These are phyloP conservation scores for Acipenser ruthenus DNA, from an alignment of 2,797 vertebrate species.

Conservation along the genomic window DNA sequence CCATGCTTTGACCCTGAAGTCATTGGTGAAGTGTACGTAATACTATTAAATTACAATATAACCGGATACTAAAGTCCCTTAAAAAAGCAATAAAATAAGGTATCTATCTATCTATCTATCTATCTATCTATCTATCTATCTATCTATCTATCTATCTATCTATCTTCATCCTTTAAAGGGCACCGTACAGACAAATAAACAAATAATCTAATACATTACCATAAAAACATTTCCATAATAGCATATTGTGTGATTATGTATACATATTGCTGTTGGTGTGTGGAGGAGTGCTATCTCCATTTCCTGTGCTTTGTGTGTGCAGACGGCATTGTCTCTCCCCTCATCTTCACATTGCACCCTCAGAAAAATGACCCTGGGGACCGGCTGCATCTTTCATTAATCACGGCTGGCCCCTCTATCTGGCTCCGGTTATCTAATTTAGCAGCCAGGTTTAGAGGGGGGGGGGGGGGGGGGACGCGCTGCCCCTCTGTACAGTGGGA, in stretches of 20 bases:
- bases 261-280: conserved; percentile 34
- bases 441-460: conserved; percentile 59
- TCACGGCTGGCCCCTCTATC: conserved; percentile 60
- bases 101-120: conserved; percentile 8
- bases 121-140: conserved; percentile 36
- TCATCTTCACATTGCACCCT: conserved; percentile 36
- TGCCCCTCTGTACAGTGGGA: conserved; percentile 34
- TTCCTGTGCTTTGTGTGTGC: conserved; percentile 67
- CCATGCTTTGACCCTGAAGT: no score
- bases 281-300: conserved; percentile 39
- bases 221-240: conserved; percentile 39
- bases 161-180: neutral
- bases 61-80: no score
- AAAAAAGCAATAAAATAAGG: no score
- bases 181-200: neutral
- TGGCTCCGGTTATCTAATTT: conserved; percentile 71
- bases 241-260: conserved; percentile 49
- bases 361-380: conserved; percentile 56
- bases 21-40: no score
- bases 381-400: conserved; percentile 75
- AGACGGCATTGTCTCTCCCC: conserved; percentile 55
- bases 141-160: conserved; percentile 26
- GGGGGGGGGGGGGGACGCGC: no score
- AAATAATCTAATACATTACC: conserved; percentile 42
- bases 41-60: no score